These are phyloP conservation scores for Synanceia verrucosa DNA, from an alignment of 2,797 vertebrate species.

Conservation along the genomic window DNA sequence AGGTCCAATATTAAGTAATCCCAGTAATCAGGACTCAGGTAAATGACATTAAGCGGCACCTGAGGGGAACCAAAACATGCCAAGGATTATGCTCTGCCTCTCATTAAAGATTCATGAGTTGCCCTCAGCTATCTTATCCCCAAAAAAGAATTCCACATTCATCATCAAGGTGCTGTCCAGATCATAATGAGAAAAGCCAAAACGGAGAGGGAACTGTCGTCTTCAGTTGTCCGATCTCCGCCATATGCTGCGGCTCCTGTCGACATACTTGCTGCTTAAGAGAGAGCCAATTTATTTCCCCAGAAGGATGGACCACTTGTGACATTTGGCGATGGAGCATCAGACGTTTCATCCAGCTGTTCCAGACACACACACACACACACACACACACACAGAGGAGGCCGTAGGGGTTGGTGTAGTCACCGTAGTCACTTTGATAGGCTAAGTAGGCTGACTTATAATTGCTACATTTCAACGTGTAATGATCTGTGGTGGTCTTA, in stretches of 20 bases:
- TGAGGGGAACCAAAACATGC: conserved; percentile 54
- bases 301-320: conserved; percentile 75
- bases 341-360: conserved; percentile 74
- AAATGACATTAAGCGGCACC: conserved; percentile 39
- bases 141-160: conserved; percentile 63
- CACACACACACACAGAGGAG: conserved; percentile 9
- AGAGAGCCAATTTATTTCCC: conserved; percentile 79
- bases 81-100: conserved; percentile 36
- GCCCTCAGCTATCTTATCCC: conserved; percentile 47
- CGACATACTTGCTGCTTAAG: conserved; percentile 65
- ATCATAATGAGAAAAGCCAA: conserved; percentile 74
- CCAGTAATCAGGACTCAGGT: conserved; percentile 30
- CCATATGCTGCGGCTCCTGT: conserved; percentile 73
- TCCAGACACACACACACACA: conserved; percentile 43
- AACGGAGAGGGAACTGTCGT: conserved; percentile 62
- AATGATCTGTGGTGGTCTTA: conserved; percentile 40
- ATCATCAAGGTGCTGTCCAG: conserved; percentile 71
- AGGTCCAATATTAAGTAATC: conserved; percentile 22
- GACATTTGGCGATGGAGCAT: conserved; percentile 77
- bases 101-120: conserved; percentile 68
- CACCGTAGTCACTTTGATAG: conserved; percentile 37
- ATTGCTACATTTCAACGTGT: conserved; percentile 41
- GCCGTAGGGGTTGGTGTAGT: conserved; percentile 9
- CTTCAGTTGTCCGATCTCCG: conserved; percentile 62
- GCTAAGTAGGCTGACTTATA: conserved; percentile 47